Conservation (phyloP, 1,140 invertebrate genomes). For the Globodera rostochiensis region DNA sequence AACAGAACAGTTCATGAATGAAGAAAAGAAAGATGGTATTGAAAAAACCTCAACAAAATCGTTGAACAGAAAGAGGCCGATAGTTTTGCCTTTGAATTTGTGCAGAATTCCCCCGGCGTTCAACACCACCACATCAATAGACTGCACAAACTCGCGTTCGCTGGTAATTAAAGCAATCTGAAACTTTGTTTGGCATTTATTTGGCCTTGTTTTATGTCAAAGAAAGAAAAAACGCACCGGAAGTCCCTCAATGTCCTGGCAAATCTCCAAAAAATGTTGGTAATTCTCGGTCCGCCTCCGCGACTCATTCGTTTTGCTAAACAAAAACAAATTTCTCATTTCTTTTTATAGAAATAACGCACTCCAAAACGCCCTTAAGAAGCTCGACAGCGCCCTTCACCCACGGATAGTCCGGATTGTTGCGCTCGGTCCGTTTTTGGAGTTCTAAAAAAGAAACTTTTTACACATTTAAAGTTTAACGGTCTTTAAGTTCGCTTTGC, state of each 20-base stretch:
- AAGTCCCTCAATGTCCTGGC: slow-evolving; percentile 45
- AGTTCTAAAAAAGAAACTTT: slow-evolving; percentile 41
- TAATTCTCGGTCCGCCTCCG: slow-evolving; percentile 40
- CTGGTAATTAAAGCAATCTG: slow-evolving; percentile 32
- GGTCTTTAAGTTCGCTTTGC: too few relatives aligned
- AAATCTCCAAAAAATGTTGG: slow-evolving; percentile 36
- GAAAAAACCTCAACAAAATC: slow-evolving; percentile 41
- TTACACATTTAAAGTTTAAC: too few relatives aligned
- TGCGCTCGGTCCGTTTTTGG: slow-evolving; percentile 41
- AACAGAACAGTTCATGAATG: too few relatives aligned
- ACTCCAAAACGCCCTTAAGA: slow-evolving; percentile 36
- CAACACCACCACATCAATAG: slow-evolving; percentile 38
- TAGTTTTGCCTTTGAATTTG: slow-evolving; percentile 40
- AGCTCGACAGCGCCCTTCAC: slow-evolving; percentile 30
- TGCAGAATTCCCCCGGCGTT: slow-evolving; percentile 39
- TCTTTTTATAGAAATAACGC: slow-evolving; percentile 15
- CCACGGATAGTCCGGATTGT: slow-evolving; percentile 30
- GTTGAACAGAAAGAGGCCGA: slow-evolving; percentile 45
- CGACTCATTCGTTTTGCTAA: slow-evolving; percentile 45
- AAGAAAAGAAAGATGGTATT: too few relatives aligned
- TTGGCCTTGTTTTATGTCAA: neutral
- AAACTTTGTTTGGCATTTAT: slow-evolving; percentile 21
- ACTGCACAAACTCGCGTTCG: slow-evolving; percentile 35
- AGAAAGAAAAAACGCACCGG: slow-evolving; percentile 23
- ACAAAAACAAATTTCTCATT: slow-evolving; percentile 7